These are phyloP conservation scores for Epirrhoe alternata DNA, from an alignment of 2,888 invertebrate species.

Conservation along the genomic window DNA sequence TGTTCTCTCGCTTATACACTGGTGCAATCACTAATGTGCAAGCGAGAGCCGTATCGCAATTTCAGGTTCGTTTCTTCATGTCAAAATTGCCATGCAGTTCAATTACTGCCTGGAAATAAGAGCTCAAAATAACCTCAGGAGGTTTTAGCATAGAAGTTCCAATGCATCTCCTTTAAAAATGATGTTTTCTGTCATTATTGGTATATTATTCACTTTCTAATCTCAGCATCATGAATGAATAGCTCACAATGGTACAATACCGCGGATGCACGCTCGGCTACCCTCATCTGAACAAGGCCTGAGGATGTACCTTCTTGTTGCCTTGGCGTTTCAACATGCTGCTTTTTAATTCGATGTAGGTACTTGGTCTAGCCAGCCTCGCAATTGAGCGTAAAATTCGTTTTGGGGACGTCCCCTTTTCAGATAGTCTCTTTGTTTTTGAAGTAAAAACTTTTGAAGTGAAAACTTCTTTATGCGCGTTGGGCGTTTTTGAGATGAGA, in stretches of 20 bases:
- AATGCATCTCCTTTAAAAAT: not conserved
- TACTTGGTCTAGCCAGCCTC: not conserved
- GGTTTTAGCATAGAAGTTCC: too few species aligned
- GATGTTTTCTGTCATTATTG: not conserved
- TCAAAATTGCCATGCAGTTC: too few species aligned
- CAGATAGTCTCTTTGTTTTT: too few species aligned
- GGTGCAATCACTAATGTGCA: too few species aligned
- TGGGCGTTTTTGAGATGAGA: too few species aligned
- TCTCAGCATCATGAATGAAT: slow-evolving; percentile 23
- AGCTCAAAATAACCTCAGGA: too few species aligned
- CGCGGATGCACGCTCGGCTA: slow-evolving; percentile 45
- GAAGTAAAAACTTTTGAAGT: too few species aligned
- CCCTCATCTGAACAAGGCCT: slow-evolving; percentile 43
- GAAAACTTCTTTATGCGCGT: too few species aligned
- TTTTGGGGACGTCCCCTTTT: not conserved
- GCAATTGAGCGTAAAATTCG: not conserved
- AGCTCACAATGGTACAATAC: slow-evolving; percentile 45
- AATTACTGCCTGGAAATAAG: too few species aligned
- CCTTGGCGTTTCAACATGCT: slow-evolving; percentile 32
- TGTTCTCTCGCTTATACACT: too few species aligned
- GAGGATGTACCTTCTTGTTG: slow-evolving; percentile 43
- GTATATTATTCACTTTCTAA: slow-evolving; percentile 29
- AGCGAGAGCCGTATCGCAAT: too few species aligned
- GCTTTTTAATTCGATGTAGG: slow-evolving; percentile 19
- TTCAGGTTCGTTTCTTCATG: too few species aligned